phyloP scores from a whole-genome alignment of 2,113 vertebrate genomes.

The Nothoprocta pentlandii region DNA sequence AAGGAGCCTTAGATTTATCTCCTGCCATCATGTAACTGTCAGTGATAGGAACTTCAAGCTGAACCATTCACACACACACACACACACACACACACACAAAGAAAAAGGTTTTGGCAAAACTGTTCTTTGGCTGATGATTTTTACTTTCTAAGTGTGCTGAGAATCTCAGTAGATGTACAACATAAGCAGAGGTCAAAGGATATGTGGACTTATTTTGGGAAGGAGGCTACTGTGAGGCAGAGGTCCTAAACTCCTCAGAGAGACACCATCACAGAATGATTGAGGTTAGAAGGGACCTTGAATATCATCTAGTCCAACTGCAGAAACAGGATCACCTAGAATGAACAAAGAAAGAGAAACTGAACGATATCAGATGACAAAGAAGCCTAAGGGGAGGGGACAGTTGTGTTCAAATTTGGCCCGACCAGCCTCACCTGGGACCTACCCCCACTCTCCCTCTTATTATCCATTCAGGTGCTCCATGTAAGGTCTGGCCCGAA shows the following conservation, averaged over 20 bases:
- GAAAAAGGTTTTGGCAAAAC: not conserved
- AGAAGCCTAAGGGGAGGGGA: not conserved
- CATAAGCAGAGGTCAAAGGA: not conserved
- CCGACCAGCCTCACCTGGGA: not conserved
- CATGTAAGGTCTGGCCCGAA: fast-evolving
- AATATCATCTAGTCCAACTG: too few relatives aligned
- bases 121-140: not conserved
- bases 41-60: not conserved
- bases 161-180: not conserved
- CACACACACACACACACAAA: not conserved
- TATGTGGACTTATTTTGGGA: not conserved
- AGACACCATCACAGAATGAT: too few relatives aligned
- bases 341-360: not conserved
- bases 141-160: not conserved
- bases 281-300: too few relatives aligned
- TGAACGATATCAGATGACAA: not conserved
- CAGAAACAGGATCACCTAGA: too few relatives aligned
- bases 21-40: not conserved
- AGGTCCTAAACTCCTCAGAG: not conserved
- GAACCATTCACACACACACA: not conserved
- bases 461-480: not conserved
- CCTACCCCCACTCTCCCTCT: not conserved
- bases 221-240: not conserved
- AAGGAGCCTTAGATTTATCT: not conserved
- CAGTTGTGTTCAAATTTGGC: not conserved